A percentile compares a stretch with the other conserved stretches of the same genome.
phyloP scores from a whole-genome alignment of 1,140 invertebrate genomes.

The Pararge aegeria region DNA sequence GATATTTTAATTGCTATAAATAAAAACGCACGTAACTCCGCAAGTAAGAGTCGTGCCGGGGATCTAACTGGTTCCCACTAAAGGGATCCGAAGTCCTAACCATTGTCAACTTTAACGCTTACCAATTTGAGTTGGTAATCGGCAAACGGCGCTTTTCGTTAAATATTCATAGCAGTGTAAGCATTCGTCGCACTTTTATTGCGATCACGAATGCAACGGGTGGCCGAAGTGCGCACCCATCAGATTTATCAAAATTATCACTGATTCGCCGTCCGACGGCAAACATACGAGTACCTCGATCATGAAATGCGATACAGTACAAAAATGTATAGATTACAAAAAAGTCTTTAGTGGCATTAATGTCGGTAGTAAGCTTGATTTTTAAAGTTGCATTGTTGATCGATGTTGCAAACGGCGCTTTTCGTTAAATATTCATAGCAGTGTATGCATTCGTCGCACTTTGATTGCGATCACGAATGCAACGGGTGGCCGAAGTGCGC shows the following conservation, averaged over 20 bases:
- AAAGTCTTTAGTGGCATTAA: not conserved
- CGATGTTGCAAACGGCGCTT: not conserved
- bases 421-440: slow-evolving; percentile 10
- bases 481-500: not conserved
- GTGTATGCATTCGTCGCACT: slow-evolving; percentile 6
- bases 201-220: slow-evolving; percentile 4
- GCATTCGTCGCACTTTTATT: slow-evolving; percentile 7
- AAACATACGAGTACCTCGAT: not conserved
- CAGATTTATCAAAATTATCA: slow-evolving; percentile 1
- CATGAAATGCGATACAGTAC: not conserved
- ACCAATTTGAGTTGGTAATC: not conserved
- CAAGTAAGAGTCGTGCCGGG: no score
- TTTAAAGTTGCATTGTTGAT: slow-evolving; percentile 5
- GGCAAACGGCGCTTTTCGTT: not conserved
- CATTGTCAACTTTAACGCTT: no score
- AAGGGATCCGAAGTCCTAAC: no score
- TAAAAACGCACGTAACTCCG: no score
- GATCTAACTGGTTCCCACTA: no score
- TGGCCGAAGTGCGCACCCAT: not conserved
- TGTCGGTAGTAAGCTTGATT: not conserved
- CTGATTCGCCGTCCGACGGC: not conserved
- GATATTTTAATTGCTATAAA: no score
- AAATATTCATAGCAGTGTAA: slow-evolving; percentile 8
- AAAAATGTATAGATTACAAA: no score
- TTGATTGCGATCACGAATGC: slow-evolving; percentile 8